phyloP scores from a whole-genome alignment of 2,888 invertebrate species.

The Choreutis nemorana region DNA sequence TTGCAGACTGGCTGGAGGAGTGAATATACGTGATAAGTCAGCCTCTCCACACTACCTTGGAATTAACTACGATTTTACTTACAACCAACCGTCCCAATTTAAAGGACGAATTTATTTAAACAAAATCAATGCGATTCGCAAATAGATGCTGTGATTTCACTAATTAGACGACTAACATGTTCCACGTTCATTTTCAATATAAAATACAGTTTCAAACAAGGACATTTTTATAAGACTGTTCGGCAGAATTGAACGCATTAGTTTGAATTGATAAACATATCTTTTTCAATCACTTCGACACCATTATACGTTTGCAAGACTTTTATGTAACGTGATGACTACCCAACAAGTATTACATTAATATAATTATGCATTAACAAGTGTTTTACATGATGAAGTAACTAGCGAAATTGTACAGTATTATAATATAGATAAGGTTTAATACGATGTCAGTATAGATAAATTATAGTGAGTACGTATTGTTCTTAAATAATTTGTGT shows the following conservation, averaged over 20 bases:
- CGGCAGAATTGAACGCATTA: constrained; percentile 47
- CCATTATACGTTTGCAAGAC: constrained; percentile 24
- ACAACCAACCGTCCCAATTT: constrained; percentile 27
- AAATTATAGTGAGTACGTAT: constrained; percentile 41
- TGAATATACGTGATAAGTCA: constrained; percentile 90
- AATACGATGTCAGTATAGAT: constrained; percentile 44
- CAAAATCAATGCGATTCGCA: constrained; percentile 23
- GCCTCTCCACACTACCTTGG: too few relatives aligned
- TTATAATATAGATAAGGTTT: constrained; percentile 53
- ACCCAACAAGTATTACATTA: constrained; percentile 52
- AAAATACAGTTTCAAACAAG: constrained; percentile 10
- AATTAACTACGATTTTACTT: too few relatives aligned
- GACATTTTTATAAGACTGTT: constrained; percentile 47
- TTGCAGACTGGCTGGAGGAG: constrained; percentile 91
- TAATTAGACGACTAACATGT: constrained; percentile 13
- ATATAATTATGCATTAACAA: too few relatives aligned
- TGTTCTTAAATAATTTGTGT: constrained; percentile 47
- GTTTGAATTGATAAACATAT: constrained; percentile 39
- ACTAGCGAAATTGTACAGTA: constrained; percentile 67
- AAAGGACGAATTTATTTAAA: constrained; percentile 20
- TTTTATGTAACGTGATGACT: constrained; percentile 49
- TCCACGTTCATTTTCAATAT: constrained; percentile 10
- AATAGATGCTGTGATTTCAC: constrained; percentile 42
- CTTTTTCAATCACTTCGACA: constrained; percentile 22
- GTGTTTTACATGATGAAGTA: constrained; percentile 48